Conservation (phyloP, 2,888 invertebrate species). For the Melanargia galathea region DNA sequence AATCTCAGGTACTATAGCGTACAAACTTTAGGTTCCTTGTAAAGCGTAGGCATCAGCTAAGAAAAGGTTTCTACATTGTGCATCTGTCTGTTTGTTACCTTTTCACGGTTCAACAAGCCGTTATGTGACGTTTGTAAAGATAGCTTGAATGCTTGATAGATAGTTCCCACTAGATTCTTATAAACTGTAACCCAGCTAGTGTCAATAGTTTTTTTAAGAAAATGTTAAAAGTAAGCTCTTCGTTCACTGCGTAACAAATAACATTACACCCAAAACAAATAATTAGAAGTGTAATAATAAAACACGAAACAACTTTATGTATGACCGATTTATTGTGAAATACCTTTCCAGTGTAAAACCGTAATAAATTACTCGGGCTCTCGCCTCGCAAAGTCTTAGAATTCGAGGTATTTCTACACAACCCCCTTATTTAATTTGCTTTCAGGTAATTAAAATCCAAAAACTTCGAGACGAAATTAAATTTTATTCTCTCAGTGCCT, state of each 20-base stretch:
- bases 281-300: background rate
- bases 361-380: conserved; percentile 38
- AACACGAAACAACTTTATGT: conserved; percentile 21
- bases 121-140: too few relatives aligned
- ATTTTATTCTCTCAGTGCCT: conserved; percentile 61
- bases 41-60: too few relatives aligned
- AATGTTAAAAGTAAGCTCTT: background rate
- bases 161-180: too few relatives aligned
- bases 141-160: too few relatives aligned
- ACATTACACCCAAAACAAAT: background rate
- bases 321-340: conserved; percentile 35
- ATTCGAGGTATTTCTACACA: conserved; percentile 39
- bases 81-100: too few relatives aligned
- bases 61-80: too few relatives aligned
- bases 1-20: too few relatives aligned
- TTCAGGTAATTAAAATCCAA: conserved; percentile 81
- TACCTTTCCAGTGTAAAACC: conserved; percentile 33
- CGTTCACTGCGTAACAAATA: background rate
- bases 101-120: too few relatives aligned
- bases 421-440: conserved; percentile 74
- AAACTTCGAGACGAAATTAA: conserved; percentile 78
- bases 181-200: too few relatives aligned
- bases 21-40: too few relatives aligned
- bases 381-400: conserved; percentile 36
- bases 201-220: too few relatives aligned